Evolutionary conservation across 2,888 invertebrate genomes (phyloP).

Genomic region (Pherbina coryleti): DNA sequence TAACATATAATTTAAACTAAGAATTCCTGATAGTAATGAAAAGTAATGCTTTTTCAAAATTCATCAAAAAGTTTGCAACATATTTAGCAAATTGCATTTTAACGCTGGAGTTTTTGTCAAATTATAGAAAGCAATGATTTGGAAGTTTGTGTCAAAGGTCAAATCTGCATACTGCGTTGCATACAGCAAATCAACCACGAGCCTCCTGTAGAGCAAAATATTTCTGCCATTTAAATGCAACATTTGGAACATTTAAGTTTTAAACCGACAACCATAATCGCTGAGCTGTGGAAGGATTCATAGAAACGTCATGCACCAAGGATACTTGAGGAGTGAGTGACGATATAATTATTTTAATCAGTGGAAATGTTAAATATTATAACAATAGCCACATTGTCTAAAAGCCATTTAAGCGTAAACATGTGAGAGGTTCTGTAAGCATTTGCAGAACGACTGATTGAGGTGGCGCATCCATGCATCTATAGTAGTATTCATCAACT

Average conservation of each 20-base stretch:
- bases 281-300: background rate
- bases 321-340: background rate
- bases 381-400: background rate
- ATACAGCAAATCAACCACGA: background rate
- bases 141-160: slow-evolving; percentile 51
- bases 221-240: slow-evolving; percentile 13
- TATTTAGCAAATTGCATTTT: background rate
- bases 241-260: background rate
- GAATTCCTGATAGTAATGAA: too few species aligned
- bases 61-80: too few species aligned
- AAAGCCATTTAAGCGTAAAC: slow-evolving; percentile 40
- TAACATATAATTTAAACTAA: too few species aligned
- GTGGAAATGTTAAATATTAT: slow-evolving; percentile 1
- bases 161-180: slow-evolving; percentile 46
- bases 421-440: slow-evolving; percentile 15
- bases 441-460: background rate
- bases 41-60: too few species aligned
- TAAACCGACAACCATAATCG: background rate
- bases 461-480: background rate
- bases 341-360: slow-evolving; percentile 12
- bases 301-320: background rate
- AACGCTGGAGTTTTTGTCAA: background rate
- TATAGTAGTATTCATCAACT: too few species aligned
- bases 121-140: slow-evolving; percentile 6
- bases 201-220: background rate